Evolutionary conservation across 2,888 invertebrate genomes (phyloP), one percentile per base, ranked within the genome.

Genomic region (Phymatocera aterrima): DNA sequence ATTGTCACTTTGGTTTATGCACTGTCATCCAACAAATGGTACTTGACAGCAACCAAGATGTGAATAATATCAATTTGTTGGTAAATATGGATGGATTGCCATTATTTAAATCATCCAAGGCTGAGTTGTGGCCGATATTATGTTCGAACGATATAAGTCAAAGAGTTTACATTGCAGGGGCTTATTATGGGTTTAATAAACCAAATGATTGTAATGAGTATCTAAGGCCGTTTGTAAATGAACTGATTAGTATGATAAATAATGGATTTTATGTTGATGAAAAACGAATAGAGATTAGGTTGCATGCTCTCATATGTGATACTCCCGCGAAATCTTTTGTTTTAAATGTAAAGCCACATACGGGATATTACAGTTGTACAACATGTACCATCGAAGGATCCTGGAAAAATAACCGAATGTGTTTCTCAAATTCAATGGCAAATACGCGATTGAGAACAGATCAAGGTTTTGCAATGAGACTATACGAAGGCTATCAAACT

Each of bases 311-410:
- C 21, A 77, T 79, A 70, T 83, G 80, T 72, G 82, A 82, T 70
- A 74, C 80, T 1, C 82, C 82, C 5, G 80, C 83, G 21, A 80
- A 80, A 57, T 37, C 81, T 12, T 80, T 75, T 65, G 65, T 80
- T 60, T 57, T 80, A 40, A 60, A 77, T 31, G 57, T 75, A 21
- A 82, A 81, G 75, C 54, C 74, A 28, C 83, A 83, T 54, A 79
- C 78, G 24, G 81, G 80, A 10, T 82, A 79, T 48, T 80, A 57
- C 51, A 79, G 80, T 54, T 85, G 85, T 54, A 70, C 79, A 18
- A 82, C 81, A 79, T 83, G 83, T 78, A 74, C 48, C 24, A 77
- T 79, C 79, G 74, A 80, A 60, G 82, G 82, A 5, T 68, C 78
- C 10, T 80, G 43, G 37, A 37, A 43, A 65, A 0, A 3, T n/a